Evolutionary conservation across 2,888 invertebrate species (phyloP).

Genomic region (Exocentrus adspersus): DNA sequence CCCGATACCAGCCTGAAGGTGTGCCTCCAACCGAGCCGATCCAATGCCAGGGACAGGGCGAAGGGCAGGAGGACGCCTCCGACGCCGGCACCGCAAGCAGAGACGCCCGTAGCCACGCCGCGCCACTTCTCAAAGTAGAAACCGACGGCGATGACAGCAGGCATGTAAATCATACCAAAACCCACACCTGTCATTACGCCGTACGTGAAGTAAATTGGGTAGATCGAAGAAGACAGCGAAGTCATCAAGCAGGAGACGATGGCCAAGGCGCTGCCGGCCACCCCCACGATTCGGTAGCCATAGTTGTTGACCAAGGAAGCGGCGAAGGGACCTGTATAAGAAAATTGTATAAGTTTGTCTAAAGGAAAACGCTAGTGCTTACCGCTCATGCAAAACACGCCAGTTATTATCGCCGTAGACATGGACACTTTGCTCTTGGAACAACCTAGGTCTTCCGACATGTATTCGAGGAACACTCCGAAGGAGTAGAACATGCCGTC

Average conservation of each 20-base stretch:
- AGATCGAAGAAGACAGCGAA: slow-evolving; percentile 35
- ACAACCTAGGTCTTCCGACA: slow-evolving; percentile 41
- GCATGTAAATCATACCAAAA: slow-evolving; percentile 76
- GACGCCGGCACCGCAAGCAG: slow-evolving; percentile 76
- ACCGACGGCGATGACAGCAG: slow-evolving; percentile 75
- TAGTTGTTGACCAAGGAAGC: slow-evolving; percentile 52
- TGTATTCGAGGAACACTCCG: slow-evolving; percentile 64
- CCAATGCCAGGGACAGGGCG: slow-evolving; percentile 64
- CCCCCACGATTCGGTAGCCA: slow-evolving; percentile 49
- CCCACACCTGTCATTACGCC: slow-evolving; percentile 63
- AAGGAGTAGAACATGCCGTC: slow-evolving; percentile 70
- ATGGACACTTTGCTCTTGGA: slow-evolving; percentile 44
- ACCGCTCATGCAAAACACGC: slow-evolving; percentile 87
- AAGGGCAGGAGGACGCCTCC: slow-evolving; percentile 73
- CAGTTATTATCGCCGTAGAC: slow-evolving; percentile 81
- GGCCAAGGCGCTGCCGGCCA: slow-evolving; percentile 47
- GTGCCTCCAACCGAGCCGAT: slow-evolving; percentile 67
- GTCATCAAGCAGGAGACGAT: slow-evolving; percentile 38
- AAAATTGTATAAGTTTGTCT: slow-evolving; percentile 24
- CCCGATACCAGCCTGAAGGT: slow-evolving; percentile 67
- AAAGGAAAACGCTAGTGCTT: slow-evolving; percentile 64
- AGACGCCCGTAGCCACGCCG: slow-evolving; percentile 77
- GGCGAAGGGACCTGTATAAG: slow-evolving; percentile 53
- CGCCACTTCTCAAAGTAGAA: slow-evolving; percentile 80
- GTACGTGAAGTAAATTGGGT: slow-evolving; percentile 42